Percentiles rank a stretch among this genome's conserved stretches.
These are phyloP conservation scores for Zosterops japonicus DNA, from an alignment of 2,113 vertebrate species.

Conservation along the genomic window DNA sequence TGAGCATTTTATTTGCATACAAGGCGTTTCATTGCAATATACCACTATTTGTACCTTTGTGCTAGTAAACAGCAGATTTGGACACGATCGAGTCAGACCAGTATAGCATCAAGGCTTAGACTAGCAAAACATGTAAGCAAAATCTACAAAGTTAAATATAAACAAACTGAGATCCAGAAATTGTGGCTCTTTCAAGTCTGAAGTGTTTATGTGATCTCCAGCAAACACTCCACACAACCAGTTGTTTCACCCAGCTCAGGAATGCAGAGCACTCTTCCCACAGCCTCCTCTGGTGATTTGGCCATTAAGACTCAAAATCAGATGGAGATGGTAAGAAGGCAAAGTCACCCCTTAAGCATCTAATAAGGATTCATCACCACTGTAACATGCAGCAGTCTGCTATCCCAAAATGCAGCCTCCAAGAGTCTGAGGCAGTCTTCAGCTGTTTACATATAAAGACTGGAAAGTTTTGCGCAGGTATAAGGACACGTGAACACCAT, in stretches of 20 bases:
- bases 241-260: conserved; percentile 29
- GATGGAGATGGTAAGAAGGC: background rate
- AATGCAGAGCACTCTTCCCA: background rate
- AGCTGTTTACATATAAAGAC: background rate
- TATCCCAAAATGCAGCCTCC: background rate
- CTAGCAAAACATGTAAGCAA: background rate
- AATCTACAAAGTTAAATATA: conserved; percentile 23
- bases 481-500: background rate
- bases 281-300: background rate
- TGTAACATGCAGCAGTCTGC: background rate
- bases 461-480: background rate
- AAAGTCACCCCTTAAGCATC: background rate
- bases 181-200: conserved; percentile 14
- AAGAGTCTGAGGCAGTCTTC: background rate
- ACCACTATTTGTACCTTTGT: background rate
- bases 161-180: conserved; percentile 8
- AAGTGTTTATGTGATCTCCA: conserved; percentile 1
- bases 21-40: background rate
- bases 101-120: conserved; percentile 18
- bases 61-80: background rate
- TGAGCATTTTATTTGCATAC: background rate
- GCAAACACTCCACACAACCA: background rate
- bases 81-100: conserved; percentile 21
- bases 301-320: background rate
- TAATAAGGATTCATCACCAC: background rate